A percentile compares a stretch with the other conserved stretches of the same genome.
Evolutionary conservation across 2,113 vertebrate genomes (phyloP).

Genomic region (Okapia johnstoni): DNA sequence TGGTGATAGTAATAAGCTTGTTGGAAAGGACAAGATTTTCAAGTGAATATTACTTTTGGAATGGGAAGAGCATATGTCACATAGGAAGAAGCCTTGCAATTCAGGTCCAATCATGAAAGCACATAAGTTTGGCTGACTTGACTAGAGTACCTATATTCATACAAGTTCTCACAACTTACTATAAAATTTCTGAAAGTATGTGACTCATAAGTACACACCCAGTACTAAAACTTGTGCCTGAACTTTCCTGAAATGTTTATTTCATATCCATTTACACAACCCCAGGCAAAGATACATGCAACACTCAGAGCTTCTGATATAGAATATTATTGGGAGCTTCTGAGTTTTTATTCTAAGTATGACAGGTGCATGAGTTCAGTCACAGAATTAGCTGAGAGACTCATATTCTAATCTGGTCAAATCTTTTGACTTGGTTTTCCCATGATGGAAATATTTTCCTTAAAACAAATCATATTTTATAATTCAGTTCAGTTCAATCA

Average conservation of each 20-base stretch:
- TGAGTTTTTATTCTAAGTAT: not conserved
- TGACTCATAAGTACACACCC: too few relatives aligned
- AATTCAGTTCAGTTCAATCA: not conserved
- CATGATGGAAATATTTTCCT: slow-evolving; percentile 18
- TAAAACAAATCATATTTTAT: not conserved
- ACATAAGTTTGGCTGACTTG: not conserved
- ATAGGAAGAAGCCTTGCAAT: not conserved
- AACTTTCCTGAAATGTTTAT: slow-evolving; percentile 3
- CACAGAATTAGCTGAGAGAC: not conserved
- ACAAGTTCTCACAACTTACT: not conserved
- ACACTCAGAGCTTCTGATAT: not conserved
- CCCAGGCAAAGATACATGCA: slow-evolving; percentile 15
- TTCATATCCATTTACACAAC: not conserved
- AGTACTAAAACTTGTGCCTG: not conserved
- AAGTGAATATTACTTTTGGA: not conserved
- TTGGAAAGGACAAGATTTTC: slow-evolving; percentile 2
- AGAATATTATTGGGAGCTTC: not conserved
- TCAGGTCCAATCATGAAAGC: not conserved
- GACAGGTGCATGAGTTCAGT: not conserved
- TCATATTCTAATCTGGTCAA: not conserved
- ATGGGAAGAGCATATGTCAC: not conserved
- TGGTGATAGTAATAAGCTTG: not conserved
- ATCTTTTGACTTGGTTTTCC: not conserved
- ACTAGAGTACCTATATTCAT: not conserved
- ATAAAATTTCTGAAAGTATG: not conserved